phyloP scores from a whole-genome alignment of 2,797 vertebrate species.

The Scleropages formosus region DNA sequence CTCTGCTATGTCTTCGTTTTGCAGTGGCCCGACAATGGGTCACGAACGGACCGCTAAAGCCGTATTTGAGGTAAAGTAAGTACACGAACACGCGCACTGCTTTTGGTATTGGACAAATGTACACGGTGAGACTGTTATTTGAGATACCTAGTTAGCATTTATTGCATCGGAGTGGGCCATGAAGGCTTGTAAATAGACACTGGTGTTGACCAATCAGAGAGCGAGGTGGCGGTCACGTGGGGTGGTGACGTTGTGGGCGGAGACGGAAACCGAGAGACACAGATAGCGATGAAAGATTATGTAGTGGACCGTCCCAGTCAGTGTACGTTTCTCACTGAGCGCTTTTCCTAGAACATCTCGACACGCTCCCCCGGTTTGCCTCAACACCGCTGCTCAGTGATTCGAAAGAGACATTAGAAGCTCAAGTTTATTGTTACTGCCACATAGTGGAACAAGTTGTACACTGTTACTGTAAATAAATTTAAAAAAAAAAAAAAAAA shows the following conservation, averaged over 20 bases:
- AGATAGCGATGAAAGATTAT: too few species aligned
- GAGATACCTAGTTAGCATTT: slow-evolving; percentile 6
- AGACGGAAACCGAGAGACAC: not conserved
- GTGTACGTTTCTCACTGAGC: not conserved
- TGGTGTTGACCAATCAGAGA: slow-evolving; percentile 18
- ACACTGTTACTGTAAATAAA: too few species aligned
- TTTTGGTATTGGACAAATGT: not conserved
- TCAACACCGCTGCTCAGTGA: too few species aligned
- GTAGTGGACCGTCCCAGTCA: too few species aligned
- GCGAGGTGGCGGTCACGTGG: not conserved
- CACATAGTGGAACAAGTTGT: too few species aligned
- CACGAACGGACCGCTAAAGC: not conserved
- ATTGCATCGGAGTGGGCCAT: slow-evolving; percentile 24
- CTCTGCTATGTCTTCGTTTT: slow-evolving; percentile 46
- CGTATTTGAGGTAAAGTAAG: not conserved
- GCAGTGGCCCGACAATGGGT: slow-evolving; percentile 29
- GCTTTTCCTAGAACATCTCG: not conserved
- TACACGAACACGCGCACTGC: not conserved
- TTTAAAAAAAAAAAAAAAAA: too few species aligned
- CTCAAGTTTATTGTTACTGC: too few species aligned
- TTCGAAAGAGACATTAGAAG: too few species aligned
- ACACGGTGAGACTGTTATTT: not conserved
- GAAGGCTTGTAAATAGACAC: slow-evolving; percentile 17
- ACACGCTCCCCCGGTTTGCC: not conserved
- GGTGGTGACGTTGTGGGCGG: too few species aligned